Percentiles rank a stretch among this genome's conserved stretches.
Conservation (phyloP, 1,140 invertebrate species). For the Cyphomyrmex costatus region DNA sequence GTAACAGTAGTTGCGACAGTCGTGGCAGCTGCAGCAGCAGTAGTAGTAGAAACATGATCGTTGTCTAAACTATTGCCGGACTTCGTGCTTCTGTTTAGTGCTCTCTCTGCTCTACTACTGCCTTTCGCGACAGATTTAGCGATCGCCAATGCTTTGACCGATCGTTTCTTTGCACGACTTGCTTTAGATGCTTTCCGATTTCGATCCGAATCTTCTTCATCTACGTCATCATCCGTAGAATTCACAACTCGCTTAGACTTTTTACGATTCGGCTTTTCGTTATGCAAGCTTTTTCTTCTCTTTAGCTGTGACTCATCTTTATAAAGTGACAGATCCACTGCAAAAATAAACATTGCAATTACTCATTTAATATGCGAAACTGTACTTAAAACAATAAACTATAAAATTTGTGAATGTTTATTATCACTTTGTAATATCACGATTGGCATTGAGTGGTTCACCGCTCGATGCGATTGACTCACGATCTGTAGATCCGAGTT, state of each 20-base stretch:
- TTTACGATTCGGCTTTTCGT: conserved; percentile 82
- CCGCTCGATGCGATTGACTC: no score
- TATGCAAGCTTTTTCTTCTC: conserved; percentile 87
- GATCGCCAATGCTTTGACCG: conserved; percentile 80
- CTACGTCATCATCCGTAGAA: conserved; percentile 70
- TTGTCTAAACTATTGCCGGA: conserved; percentile 61
- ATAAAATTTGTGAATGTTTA: conserved; percentile 28
- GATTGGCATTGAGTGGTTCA: no score
- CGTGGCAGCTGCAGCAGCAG: conserved; percentile 59
- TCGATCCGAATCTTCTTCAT: conserved; percentile 68
- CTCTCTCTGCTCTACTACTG: conserved; percentile 83
- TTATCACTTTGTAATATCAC: not conserved
- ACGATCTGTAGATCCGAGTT: no score
- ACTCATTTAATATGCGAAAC: not conserved
- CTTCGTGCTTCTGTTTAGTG: conserved; percentile 80
- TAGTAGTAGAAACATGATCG: conserved; percentile 59
- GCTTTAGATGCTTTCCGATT: conserved; percentile 76
- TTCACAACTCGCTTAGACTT: conserved; percentile 69
- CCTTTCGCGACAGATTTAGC: conserved; percentile 83
- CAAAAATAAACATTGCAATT: conserved; percentile 75
- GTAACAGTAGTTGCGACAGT: conserved; percentile 55
- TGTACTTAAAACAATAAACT: not conserved
- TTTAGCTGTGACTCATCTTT: conserved; percentile 93
- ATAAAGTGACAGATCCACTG: conserved; percentile 93
- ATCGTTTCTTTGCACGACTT: conserved; percentile 80